phyloP scores from a whole-genome alignment of 1,140 invertebrate genomes.

The Panagrolaimus sp. region DNA sequence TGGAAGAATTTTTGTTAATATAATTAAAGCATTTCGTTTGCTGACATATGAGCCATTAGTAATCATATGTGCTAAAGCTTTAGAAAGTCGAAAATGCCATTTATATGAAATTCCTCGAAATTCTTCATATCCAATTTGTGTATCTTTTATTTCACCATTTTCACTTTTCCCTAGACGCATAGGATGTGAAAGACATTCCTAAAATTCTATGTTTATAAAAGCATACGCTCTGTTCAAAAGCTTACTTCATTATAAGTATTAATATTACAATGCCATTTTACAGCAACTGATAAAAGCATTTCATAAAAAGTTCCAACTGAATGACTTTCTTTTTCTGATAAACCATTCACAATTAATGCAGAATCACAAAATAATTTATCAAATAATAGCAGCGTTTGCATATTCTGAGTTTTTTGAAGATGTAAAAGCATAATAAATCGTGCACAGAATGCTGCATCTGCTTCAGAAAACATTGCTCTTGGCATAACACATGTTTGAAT shows the following conservation, averaged over 20 bases:
- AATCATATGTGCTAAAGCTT: constrained; percentile 22
- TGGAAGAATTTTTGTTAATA: constrained; percentile 37
- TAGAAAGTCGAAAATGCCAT: constrained; percentile 38
- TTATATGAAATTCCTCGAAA: constrained; percentile 41
- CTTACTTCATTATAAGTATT: constrained; percentile 75
- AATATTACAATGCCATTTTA: constrained; percentile 87
- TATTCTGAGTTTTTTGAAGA: constrained; percentile 87
- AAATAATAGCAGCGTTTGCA: constrained; percentile 91
- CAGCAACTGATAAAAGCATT: constrained; percentile 83
- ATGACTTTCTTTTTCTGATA: constrained; percentile 93
- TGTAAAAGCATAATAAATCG: constrained; percentile 94
- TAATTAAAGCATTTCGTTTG: constrained; percentile 31
- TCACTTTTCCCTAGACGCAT: constrained; percentile 32
- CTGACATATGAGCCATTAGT: constrained; percentile 24
- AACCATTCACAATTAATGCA: constrained; percentile 75
- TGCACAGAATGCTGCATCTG: constrained; percentile 91
- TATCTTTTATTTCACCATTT: constrained; percentile 26
- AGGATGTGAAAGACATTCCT: constrained; percentile 28
- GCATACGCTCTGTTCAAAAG: constrained; percentile 16
- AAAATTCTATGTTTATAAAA: constrained; percentile 14
- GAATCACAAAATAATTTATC: constrained; percentile 69
- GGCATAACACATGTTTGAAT: constrained; percentile 92
- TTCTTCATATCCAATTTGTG: constrained; percentile 27
- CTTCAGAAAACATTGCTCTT: constrained; percentile 83
- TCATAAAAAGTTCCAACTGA: constrained; percentile 89